Evolutionary conservation across 2,888 invertebrate genomes (phyloP).

Genomic region (Cremastinae sp.): DNA sequence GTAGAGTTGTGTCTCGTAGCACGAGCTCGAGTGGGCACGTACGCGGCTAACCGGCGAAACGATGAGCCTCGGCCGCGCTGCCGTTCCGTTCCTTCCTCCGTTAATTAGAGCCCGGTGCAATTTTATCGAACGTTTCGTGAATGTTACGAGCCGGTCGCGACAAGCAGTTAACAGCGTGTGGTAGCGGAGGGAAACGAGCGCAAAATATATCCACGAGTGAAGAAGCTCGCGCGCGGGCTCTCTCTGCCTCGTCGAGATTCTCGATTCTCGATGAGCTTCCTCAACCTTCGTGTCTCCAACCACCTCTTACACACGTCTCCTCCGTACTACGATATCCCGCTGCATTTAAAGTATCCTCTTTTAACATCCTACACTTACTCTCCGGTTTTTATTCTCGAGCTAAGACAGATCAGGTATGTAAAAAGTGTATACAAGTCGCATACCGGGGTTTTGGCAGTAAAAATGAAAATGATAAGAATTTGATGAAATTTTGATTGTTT

Average conservation of each 20-base stretch:
- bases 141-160: slow-evolving; percentile 60
- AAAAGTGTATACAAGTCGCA: no score
- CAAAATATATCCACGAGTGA: slow-evolving; percentile 16
- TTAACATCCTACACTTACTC: slow-evolving; percentile 20
- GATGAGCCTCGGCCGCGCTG: slow-evolving; percentile 29
- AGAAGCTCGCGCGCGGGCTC: slow-evolving; percentile 1
- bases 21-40: slow-evolving; percentile 34
- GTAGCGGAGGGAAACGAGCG: slow-evolving; percentile 42
- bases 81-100: slow-evolving; percentile 41
- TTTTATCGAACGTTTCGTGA: slow-evolving; percentile 62
- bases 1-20: slow-evolving; percentile 38
- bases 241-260: slow-evolving; percentile 40
- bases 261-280: slow-evolving; percentile 42
- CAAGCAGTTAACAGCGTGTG: slow-evolving; percentile 60
- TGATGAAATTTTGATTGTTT: no score
- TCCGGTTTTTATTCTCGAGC: slow-evolving; percentile 27
- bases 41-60: slow-evolving; percentile 31
- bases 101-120: slow-evolving; percentile 58
- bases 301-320: slow-evolving; percentile 2
- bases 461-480: no score
- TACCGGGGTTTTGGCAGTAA: no score
- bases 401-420: no score
- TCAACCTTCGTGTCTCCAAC: slow-evolving; percentile 40
- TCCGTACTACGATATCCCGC: no score
- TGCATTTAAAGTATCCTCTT: slow-evolving; percentile 6